These are phyloP conservation scores for Cheirogaleus major DNA, from an alignment of 2,797 vertebrate species.

Conservation along the genomic window DNA sequence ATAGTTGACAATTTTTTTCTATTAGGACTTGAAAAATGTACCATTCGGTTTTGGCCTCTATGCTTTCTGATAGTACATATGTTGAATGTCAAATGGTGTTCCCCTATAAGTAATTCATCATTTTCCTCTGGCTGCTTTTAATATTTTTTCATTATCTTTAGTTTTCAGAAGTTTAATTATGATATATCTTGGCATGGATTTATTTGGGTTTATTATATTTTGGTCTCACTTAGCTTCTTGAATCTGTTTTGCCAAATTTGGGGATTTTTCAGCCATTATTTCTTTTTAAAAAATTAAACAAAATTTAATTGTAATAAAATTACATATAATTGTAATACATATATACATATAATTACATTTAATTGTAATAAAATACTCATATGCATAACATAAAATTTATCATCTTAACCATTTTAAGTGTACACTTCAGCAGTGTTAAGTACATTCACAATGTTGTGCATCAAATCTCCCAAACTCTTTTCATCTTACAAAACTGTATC, in stretches of 20 bases:
- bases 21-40: constrained; percentile 18
- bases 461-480: too few relatives aligned
- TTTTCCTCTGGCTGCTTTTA: not conserved
- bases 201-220: constrained; percentile 46
- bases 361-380: not conserved
- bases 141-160: not conserved
- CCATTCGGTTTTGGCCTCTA: constrained; percentile 4
- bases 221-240: not conserved
- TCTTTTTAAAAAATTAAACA: not conserved
- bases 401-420: not conserved
- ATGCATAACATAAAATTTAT: not conserved
- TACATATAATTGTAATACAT: too few relatives aligned
- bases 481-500: too few relatives aligned
- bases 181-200: not conserved
- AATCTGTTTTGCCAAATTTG: not conserved
- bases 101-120: not conserved
- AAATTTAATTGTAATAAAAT: not conserved
- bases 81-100: not conserved
- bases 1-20: not conserved
- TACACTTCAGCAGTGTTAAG: too few relatives aligned
- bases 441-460: too few relatives aligned
- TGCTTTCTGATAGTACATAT: constrained; percentile 41
- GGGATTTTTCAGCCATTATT: not conserved
- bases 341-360: not conserved
- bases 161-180: too few relatives aligned